These are phyloP conservation scores for Thymallus thymallus DNA, from an alignment of 2,113 vertebrate species.

Conservation along the genomic window DNA sequence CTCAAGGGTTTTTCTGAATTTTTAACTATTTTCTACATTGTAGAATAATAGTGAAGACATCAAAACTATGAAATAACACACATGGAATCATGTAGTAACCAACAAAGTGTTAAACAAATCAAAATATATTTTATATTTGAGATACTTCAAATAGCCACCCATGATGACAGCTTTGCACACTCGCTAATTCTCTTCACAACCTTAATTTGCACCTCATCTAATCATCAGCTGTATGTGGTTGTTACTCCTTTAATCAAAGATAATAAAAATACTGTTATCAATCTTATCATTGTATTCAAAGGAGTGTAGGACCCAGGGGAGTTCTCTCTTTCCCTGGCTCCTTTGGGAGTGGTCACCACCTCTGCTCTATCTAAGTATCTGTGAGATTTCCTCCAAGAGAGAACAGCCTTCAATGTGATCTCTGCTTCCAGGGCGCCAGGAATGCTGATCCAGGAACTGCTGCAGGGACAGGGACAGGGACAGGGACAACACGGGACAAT, in stretches of 20 bases:
- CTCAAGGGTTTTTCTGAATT: too few species aligned
- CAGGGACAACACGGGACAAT: slow-evolving; percentile 46
- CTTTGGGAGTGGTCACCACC: slow-evolving; percentile 74
- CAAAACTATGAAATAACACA: too few species aligned
- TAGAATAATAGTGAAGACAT: too few species aligned
- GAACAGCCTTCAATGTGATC: slow-evolving; percentile 50
- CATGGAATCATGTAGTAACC: too few species aligned
- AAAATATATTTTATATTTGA: too few species aligned
- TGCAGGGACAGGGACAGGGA: slow-evolving; percentile 42
- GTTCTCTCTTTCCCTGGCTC: slow-evolving; percentile 33
- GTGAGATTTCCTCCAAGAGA: slow-evolving; percentile 64
- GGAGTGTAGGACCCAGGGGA: slow-evolving; percentile 77
- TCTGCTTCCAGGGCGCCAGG: slow-evolving; percentile 67
- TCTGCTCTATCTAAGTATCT: slow-evolving; percentile 65
- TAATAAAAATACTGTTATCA: slow-evolving; percentile 11
- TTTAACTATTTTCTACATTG: too few species aligned
- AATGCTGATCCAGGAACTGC: slow-evolving; percentile 37
- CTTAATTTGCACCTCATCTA: slow-evolving; percentile 34
- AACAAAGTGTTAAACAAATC: too few species aligned
- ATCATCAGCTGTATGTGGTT: slow-evolving; percentile 26
- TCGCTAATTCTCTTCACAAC: not conserved
- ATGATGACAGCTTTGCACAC: too few species aligned
- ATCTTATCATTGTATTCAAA: slow-evolving; percentile 33
- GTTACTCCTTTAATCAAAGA: slow-evolving; percentile 33
- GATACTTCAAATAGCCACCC: too few species aligned